These are phyloP conservation scores for Dione vanillae DNA, from an alignment of 2,888 invertebrate genomes.

Conservation along the genomic window DNA sequence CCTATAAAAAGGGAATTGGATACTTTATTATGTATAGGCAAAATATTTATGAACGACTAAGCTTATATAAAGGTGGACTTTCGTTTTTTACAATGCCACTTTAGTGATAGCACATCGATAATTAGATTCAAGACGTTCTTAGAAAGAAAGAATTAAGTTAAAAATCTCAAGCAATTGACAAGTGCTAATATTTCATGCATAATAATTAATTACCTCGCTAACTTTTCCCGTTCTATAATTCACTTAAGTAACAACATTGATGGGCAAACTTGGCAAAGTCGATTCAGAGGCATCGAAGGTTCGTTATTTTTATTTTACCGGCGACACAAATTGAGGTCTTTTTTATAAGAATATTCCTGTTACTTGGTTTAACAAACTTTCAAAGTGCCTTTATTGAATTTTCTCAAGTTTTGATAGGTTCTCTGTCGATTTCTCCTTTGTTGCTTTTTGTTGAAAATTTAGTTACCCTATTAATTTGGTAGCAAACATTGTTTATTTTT, in stretches of 20 bases:
- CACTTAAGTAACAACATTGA: conserved; percentile 54
- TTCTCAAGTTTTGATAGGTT: conserved; percentile 84
- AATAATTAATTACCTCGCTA: conserved; percentile 36
- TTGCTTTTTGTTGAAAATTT: conserved; percentile 68
- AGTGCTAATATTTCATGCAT: conserved; percentile 33
- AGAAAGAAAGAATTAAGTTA: conserved; percentile 4
- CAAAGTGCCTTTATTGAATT: conserved; percentile 83
- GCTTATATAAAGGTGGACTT: background rate
- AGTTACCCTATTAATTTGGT: conserved; percentile 70
- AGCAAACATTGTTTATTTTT: conserved; percentile 57
- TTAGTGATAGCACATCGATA: background rate
- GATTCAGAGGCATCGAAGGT: conserved; percentile 60
- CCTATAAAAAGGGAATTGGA: conserved; percentile 20
- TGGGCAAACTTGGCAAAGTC: conserved; percentile 61
- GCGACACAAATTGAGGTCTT: conserved; percentile 77
- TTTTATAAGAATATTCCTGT: conserved; percentile 77
- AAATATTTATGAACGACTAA: background rate
- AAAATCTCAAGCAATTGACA: conserved; percentile 26
- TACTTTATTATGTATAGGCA: conserved; percentile 12
- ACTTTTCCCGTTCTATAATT: conserved; percentile 44
- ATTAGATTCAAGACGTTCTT: conserved; percentile 4
- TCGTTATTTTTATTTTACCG: conserved; percentile 70
- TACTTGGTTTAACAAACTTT: conserved; percentile 81
- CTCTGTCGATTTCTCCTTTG: conserved; percentile 77
- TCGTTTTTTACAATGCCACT: background rate